phyloP scores from a whole-genome alignment of 2,797 vertebrate genomes.

The Phalloptychus januarius region DNA sequence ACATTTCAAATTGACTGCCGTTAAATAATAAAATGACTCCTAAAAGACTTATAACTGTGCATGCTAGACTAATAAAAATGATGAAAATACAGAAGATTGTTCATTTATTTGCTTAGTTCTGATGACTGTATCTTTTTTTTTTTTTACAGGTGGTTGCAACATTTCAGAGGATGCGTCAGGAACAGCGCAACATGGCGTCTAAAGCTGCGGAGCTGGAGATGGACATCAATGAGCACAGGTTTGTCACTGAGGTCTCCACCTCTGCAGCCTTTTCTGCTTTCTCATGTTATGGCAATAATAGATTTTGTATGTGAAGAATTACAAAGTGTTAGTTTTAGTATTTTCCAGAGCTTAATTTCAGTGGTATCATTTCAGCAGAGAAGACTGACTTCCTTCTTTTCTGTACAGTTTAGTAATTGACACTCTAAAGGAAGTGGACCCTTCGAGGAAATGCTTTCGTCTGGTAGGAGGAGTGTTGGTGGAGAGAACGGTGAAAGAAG shows the following conservation, averaged over 20 bases:
- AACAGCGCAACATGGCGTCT: conserved; percentile 90
- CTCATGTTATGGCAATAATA: neutral
- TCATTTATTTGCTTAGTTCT: neutral
- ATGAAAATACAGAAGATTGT: too few relatives aligned
- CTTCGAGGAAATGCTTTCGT: conserved; percentile 89
- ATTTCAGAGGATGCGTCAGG: conserved; percentile 93
- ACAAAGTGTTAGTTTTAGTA: neutral
- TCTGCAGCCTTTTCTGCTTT: neutral
- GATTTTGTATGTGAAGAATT: neutral
- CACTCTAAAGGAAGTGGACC: conserved; percentile 90
- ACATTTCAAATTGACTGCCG: neutral
- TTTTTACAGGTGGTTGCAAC: conserved; percentile 87
- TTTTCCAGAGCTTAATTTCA: neutral
- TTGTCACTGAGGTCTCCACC: neutral
- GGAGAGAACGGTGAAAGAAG: conserved; percentile 94
- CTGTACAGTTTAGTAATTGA: conserved; percentile 88
- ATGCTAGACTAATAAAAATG: too few relatives aligned
- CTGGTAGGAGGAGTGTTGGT: conserved; percentile 93
- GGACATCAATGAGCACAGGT: conserved; percentile 95
- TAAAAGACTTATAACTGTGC: neutral
- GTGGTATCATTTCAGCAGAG: neutral
- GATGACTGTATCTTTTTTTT: neutral
- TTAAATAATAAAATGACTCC: neutral
- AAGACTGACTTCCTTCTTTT: neutral
- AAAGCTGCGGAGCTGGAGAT: conserved; percentile 92